phyloP scores from a whole-genome alignment of 92 coral and sea anemone species.

The Epizoanthus ramosus region DNA sequence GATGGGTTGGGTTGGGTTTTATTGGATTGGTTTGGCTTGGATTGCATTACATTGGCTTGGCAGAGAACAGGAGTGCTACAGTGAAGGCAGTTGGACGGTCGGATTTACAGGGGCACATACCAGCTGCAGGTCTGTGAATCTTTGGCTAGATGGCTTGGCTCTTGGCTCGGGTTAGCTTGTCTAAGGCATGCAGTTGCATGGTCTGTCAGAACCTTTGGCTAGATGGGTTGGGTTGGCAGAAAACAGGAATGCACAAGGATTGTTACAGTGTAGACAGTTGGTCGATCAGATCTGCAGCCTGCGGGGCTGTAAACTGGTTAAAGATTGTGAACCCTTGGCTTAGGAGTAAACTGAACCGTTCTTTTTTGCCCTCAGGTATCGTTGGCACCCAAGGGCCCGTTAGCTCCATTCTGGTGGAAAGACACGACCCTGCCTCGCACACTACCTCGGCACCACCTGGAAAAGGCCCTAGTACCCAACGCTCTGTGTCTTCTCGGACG shows the following conservation, averaged over 20 bases:
- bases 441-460: conserved; percentile 64
- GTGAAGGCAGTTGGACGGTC: conserved; percentile 89
- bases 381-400: conserved; percentile 96
- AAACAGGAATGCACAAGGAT: no score
- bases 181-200: no score
- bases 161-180: no score
- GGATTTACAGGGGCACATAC: conserved; percentile 79
- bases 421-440: conserved; percentile 74
- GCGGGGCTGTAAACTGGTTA: no score
- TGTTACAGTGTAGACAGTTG: no score
- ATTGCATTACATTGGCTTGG: no score
- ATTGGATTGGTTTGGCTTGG: no score
- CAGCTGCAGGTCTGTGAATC: not conserved
- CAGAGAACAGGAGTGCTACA: conserved; percentile 48
- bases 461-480: conserved; percentile 66
- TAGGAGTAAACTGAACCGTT: not conserved
- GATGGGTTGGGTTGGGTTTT: not conserved
- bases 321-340: not conserved
- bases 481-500: conserved; percentile 46
- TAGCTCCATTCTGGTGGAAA: conserved; percentile 88
- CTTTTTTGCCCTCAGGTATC: conserved; percentile 48
- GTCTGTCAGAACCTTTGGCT: no score
- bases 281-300: no score
- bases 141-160: no score
- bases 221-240: no score